phyloP scores from a whole-genome alignment of 2,113 vertebrate genomes.

The Hippocampus barbouri region DNA sequence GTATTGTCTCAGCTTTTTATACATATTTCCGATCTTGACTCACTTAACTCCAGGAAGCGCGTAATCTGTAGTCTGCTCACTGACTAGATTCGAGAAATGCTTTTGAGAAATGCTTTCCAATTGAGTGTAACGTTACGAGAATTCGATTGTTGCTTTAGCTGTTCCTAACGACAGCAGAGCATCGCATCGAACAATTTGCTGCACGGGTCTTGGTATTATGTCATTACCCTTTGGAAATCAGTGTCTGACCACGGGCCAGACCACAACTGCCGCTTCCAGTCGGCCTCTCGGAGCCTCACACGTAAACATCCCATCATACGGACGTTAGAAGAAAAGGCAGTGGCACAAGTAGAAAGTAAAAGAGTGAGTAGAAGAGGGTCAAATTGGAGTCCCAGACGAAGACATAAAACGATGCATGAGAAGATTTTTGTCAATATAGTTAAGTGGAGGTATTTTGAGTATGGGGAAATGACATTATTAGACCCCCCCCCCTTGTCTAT shows the following conservation, averaged over 20 bases:
- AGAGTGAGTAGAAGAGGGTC: slow-evolving; percentile 11
- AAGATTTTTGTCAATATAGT: slow-evolving; percentile 14
- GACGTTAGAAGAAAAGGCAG: not conserved
- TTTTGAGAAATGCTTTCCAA: slow-evolving; percentile 17
- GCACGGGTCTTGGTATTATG: slow-evolving; percentile 39
- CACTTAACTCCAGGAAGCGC: slow-evolving; percentile 17
- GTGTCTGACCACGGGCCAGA: slow-evolving; percentile 43
- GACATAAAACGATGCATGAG: slow-evolving; percentile 20
- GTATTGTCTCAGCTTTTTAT: slow-evolving; percentile 11
- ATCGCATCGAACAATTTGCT: slow-evolving; percentile 42
- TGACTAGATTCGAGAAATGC: slow-evolving; percentile 20
- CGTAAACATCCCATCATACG: not conserved
- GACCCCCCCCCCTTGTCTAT: slow-evolving; percentile 25
- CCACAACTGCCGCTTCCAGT: slow-evolving; percentile 43
- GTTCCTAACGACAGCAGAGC: slow-evolving; percentile 4
- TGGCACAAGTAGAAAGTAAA: slow-evolving; percentile 5
- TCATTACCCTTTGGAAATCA: slow-evolving; percentile 30
- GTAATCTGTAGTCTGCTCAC: slow-evolving; percentile 17
- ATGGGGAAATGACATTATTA: slow-evolving; percentile 54
- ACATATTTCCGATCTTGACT: slow-evolving; percentile 27
- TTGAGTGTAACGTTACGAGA: not conserved
- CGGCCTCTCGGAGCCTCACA: slow-evolving; percentile 20
- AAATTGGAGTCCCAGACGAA: slow-evolving; percentile 8
- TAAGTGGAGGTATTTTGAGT: slow-evolving; percentile 57
- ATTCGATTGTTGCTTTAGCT: slow-evolving; percentile 11